phyloP scores from a whole-genome alignment of 1,140 invertebrate genomes.

The Drosophila guanche region DNA sequence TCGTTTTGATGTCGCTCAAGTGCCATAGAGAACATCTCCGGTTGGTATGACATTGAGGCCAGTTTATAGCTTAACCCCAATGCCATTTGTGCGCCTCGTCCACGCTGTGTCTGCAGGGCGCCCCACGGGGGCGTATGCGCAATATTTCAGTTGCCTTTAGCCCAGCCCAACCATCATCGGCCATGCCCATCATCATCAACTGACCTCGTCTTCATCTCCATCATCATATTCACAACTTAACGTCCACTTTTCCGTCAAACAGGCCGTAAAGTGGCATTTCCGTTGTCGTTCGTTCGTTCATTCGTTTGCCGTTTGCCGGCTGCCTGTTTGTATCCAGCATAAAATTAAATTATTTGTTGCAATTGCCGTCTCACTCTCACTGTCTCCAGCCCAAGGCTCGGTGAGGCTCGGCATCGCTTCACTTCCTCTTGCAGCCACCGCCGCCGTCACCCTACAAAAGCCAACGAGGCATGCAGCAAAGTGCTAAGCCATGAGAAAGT shows the following conservation, averaged over 20 bases:
- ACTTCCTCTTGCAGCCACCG: neutral
- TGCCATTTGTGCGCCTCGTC: slow-evolving; percentile 37
- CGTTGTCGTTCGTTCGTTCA: slow-evolving; percentile 58
- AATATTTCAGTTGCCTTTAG: slow-evolving; percentile 57
- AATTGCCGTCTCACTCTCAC: neutral
- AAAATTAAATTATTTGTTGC: slow-evolving; percentile 82
- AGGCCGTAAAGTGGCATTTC: slow-evolving; percentile 81
- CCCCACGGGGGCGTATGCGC: slow-evolving; percentile 56
- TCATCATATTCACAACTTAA: slow-evolving; percentile 80
- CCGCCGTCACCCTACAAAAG: slow-evolving; percentile 48
- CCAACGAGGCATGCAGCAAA: slow-evolving; percentile 72
- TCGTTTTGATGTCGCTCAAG: slow-evolving; percentile 41
- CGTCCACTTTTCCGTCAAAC: slow-evolving; percentile 78
- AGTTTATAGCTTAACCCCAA: slow-evolving; percentile 71
- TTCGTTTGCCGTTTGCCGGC: slow-evolving; percentile 27
- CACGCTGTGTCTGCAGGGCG: neutral
- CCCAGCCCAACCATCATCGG: slow-evolving; percentile 29
- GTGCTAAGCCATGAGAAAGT: slow-evolving; percentile 81
- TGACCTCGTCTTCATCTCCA: slow-evolving; percentile 59
- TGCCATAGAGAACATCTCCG: slow-evolving; percentile 27
- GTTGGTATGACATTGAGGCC: slow-evolving; percentile 69
- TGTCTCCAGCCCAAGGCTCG: neutral
- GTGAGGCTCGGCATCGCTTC: too few species aligned
- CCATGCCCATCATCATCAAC: slow-evolving; percentile 50
- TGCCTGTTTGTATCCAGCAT: slow-evolving; percentile 75